A percentile compares a stretch with the other conserved stretches of the same genome.
Conservation (phyloP, 2,113 vertebrate genomes). For the Oryzias woworae region DNA sequence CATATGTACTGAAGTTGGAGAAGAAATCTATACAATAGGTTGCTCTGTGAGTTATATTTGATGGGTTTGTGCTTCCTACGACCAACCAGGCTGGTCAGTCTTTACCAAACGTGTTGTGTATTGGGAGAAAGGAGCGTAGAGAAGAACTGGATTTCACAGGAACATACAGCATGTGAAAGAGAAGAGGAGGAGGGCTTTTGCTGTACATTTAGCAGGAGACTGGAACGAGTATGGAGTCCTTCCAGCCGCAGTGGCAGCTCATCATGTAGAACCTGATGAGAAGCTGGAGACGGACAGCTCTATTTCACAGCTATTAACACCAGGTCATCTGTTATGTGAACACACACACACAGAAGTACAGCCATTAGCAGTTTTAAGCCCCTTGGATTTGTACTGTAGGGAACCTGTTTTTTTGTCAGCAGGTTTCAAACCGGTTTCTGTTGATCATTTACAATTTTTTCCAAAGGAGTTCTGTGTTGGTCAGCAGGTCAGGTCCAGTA, state of each 20-base stretch:
- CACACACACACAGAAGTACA: background rate
- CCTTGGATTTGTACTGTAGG: too few relatives aligned
- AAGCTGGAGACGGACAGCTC: slow-evolving; percentile 15
- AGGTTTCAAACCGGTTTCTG: too few relatives aligned
- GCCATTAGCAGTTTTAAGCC: background rate
- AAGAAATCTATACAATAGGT: too few relatives aligned
- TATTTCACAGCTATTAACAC: slow-evolving; percentile 31
- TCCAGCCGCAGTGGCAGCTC: background rate
- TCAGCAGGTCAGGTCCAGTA: too few relatives aligned
- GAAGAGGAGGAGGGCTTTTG: background rate
- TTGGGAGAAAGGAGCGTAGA: background rate
- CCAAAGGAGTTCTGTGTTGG: too few relatives aligned
- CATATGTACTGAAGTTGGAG: too few relatives aligned
- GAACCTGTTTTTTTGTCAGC: too few relatives aligned
- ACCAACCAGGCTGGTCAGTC: too few relatives aligned
- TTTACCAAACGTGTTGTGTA: too few relatives aligned
- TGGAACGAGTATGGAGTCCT: background rate
- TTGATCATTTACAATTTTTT: too few relatives aligned
- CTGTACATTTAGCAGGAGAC: slow-evolving; percentile 7
- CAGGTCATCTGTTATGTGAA: slow-evolving; percentile 1
- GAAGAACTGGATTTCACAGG: background rate
- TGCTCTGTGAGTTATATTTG: too few relatives aligned
- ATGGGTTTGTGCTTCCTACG: too few relatives aligned
- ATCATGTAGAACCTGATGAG: background rate
- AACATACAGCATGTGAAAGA: background rate